Percentiles rank a stretch among this genome's conserved stretches.
phyloP scores from a whole-genome alignment of 2,113 vertebrate species.

The Gasterosteus aculeatus region DNA sequence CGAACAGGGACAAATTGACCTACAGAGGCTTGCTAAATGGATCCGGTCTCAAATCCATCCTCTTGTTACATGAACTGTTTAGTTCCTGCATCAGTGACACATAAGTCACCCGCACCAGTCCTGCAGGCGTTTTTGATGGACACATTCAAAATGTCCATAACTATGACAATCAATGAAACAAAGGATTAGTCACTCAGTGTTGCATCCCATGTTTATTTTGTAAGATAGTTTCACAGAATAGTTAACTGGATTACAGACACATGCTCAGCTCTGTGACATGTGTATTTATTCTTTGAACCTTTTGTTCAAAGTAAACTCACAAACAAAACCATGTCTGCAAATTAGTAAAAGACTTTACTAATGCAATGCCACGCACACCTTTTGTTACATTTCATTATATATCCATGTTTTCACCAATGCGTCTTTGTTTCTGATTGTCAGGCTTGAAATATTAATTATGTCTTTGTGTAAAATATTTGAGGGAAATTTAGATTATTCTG shows the following conservation, averaged over 20 bases:
- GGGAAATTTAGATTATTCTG: background rate
- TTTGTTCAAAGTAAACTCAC: slow-evolving; percentile 63
- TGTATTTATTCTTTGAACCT: slow-evolving; percentile 57
- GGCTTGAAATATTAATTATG: slow-evolving; percentile 31
- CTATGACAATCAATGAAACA: slow-evolving; percentile 70
- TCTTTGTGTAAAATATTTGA: slow-evolving; percentile 14
- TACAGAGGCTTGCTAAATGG: slow-evolving; percentile 71
- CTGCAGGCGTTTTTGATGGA: slow-evolving; percentile 51
- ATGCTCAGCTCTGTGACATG: slow-evolving; percentile 46
- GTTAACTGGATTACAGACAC: slow-evolving; percentile 46
- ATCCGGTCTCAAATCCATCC: slow-evolving; percentile 69
- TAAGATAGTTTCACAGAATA: slow-evolving; percentile 42
- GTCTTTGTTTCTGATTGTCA: slow-evolving; percentile 72
- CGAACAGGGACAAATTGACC: slow-evolving; percentile 72
- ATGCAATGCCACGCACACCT: slow-evolving; percentile 59
- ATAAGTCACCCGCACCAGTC: slow-evolving; percentile 62
- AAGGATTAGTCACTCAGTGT: slow-evolving; percentile 59
- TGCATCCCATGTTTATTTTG: slow-evolving; percentile 60
- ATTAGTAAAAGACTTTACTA: slow-evolving; percentile 72
- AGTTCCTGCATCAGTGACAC: slow-evolving; percentile 64
- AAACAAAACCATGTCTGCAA: slow-evolving; percentile 49
- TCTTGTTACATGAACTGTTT: slow-evolving; percentile 63
- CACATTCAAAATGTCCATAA: slow-evolving; percentile 55
- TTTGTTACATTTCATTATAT: slow-evolving; percentile 69
- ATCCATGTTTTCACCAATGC: slow-evolving; percentile 58